Conservation (phyloP, 92 coral and sea anemone genomes). For the Scolanthus callimorphus region DNA sequence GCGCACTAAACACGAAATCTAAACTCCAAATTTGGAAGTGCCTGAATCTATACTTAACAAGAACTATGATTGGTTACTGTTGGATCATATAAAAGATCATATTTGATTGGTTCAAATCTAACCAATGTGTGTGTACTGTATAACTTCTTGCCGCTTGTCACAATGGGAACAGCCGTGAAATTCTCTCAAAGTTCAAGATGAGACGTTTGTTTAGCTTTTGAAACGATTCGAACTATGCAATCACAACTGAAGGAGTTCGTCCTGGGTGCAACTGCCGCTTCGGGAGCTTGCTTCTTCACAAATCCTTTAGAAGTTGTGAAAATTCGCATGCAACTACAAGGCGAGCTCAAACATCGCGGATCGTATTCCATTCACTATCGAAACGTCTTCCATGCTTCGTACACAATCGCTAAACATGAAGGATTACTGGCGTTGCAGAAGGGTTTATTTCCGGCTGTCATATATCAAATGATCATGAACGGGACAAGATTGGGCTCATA, state of each 20-base stretch:
- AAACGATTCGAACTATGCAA: too few relatives aligned
- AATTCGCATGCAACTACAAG: slow-evolving; percentile 97
- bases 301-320: slow-evolving; percentile 97
- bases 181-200: too few relatives aligned
- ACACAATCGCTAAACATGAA: slow-evolving; percentile 83
- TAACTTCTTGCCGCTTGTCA: too few relatives aligned
- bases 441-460: slow-evolving; percentile 83
- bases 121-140: too few relatives aligned
- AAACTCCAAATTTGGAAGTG: too few relatives aligned
- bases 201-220: too few relatives aligned
- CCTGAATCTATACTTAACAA: too few relatives aligned
- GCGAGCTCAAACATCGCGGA: slow-evolving; percentile 91
- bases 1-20: too few relatives aligned
- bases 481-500: slow-evolving; percentile 88
- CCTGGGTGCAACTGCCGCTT: slow-evolving; percentile 89
- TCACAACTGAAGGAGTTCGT: slow-evolving; percentile 69
- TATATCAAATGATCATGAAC: slow-evolving; percentile 90
- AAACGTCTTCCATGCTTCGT: slow-evolving; percentile 86
- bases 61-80: too few relatives aligned
- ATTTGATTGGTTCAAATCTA: slow-evolving; percentile 10
- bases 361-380: slow-evolving; percentile 79
- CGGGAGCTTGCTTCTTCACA: slow-evolving; percentile 94
- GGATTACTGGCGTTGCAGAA: slow-evolving; percentile 87
- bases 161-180: too few relatives aligned
- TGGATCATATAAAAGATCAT: background rate